Percentiles rank a stretch among this genome's conserved stretches.
Conservation (phyloP, 2,888 invertebrate species). For the Drosophila macrospina region DNA sequence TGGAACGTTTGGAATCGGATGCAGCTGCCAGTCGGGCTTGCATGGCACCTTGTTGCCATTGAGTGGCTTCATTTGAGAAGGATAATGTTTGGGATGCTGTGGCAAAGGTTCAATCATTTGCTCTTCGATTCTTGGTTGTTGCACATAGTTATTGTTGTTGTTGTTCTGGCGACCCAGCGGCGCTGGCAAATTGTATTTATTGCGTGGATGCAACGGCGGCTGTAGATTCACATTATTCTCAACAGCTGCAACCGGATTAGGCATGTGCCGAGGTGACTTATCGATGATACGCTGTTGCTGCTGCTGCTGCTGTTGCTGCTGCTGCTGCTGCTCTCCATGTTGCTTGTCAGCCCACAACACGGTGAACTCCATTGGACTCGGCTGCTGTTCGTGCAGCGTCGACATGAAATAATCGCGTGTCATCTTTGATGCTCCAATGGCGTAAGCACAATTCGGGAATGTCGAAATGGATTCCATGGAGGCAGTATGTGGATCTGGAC, state of each 20-base stretch:
- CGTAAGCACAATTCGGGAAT: conserved; percentile 14
- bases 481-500: neutral
- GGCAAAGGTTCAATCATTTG: neutral
- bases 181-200: neutral
- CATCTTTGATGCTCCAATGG: conserved; percentile 7
- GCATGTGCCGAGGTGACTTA: neutral
- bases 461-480: conserved; percentile 17
- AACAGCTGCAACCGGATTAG: neutral
- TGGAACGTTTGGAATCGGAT: neutral
- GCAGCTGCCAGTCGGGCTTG: neutral
- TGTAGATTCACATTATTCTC: neutral
- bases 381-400: conserved; percentile 24
- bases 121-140: neutral
- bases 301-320: too few relatives aligned
- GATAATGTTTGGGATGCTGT: neutral
- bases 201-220: neutral
- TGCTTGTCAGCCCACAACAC: conserved; percentile 28
- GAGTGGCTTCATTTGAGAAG: neutral
- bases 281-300: neutral
- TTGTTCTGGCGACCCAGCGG: neutral
- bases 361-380: conserved; percentile 34
- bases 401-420: conserved; percentile 47
- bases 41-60: conserved; percentile 23
- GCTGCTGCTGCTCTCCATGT: too few relatives aligned
- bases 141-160: neutral